A percentile compares a stretch with the other conserved stretches of the same genome.
These are phyloP conservation scores for Ispidina picta DNA, from an alignment of 2,797 vertebrate species.

Conservation along the genomic window DNA sequence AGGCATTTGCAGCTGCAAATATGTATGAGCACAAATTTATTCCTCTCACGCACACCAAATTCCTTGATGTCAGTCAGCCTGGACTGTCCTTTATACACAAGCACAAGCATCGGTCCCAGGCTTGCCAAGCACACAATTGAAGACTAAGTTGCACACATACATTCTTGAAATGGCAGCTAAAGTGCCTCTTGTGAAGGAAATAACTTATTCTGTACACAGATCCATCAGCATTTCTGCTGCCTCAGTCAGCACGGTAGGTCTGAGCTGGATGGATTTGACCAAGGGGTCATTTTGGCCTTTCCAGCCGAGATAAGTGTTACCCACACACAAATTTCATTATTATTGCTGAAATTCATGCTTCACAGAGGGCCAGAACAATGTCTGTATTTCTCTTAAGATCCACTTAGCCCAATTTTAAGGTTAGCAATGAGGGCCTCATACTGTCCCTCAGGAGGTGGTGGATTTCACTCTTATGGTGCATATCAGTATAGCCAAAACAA, in stretches of 20 bases:
- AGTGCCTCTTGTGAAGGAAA: not conserved
- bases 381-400: not conserved
- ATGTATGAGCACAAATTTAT: conserved; percentile 13
- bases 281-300: not conserved
- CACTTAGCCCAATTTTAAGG: not conserved
- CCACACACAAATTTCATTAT: not conserved
- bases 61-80: conserved; percentile 28
- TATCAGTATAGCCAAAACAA: not conserved
- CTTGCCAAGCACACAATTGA: not conserved
- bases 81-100: not conserved
- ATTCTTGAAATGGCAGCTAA: conserved; percentile 11
- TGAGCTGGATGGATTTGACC: not conserved
- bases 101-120: not conserved
- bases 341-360: not conserved
- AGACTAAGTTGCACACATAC: not conserved
- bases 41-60: not conserved
- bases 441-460: not conserved
- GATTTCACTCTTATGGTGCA: not conserved
- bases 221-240: not conserved
- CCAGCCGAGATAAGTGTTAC: conserved; percentile 3
- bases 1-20: not conserved
- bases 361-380: not conserved
- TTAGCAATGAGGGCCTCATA: not conserved
- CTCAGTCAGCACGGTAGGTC: not conserved
- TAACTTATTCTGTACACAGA: not conserved